These are phyloP conservation scores for Heliornis fulica DNA, from an alignment of 2,113 vertebrate genomes.

Conservation along the genomic window DNA sequence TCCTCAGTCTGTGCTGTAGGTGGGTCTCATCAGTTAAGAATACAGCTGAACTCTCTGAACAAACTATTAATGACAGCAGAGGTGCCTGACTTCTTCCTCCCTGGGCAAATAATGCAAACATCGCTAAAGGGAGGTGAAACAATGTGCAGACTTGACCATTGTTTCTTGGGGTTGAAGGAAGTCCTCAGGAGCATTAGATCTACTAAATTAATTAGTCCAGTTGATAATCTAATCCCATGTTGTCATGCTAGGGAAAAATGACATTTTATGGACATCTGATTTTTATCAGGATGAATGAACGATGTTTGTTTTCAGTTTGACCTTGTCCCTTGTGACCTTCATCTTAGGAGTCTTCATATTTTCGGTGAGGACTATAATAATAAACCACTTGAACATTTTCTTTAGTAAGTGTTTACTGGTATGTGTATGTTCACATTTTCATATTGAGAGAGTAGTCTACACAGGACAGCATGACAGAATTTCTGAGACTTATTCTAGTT, in stretches of 20 bases:
- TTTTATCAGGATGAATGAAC: neutral
- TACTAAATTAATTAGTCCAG: neutral
- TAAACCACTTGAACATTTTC: neutral
- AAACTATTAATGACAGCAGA: neutral
- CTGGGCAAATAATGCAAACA: neutral
- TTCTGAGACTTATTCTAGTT: neutral
- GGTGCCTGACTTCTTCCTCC: neutral
- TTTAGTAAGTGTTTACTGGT: neutral
- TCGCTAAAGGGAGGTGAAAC: neutral
- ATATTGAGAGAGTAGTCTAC: neutral
- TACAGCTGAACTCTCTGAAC: constrained; percentile 22
- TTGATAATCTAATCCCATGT: neutral
- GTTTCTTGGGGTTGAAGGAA: neutral
- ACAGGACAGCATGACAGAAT: neutral
- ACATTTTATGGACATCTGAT: neutral
- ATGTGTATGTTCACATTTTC: neutral
- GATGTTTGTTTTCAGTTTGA: neutral
- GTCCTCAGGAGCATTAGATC: neutral
- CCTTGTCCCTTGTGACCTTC: neutral
- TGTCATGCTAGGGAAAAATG: neutral
- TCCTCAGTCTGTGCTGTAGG: neutral
- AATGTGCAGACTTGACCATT: neutral
- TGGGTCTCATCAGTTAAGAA: constrained; percentile 18
- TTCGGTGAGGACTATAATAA: neutral
- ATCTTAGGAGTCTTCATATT: neutral